Conservation (phyloP, 2,888 invertebrate species). For the Venusia cambrica region DNA sequence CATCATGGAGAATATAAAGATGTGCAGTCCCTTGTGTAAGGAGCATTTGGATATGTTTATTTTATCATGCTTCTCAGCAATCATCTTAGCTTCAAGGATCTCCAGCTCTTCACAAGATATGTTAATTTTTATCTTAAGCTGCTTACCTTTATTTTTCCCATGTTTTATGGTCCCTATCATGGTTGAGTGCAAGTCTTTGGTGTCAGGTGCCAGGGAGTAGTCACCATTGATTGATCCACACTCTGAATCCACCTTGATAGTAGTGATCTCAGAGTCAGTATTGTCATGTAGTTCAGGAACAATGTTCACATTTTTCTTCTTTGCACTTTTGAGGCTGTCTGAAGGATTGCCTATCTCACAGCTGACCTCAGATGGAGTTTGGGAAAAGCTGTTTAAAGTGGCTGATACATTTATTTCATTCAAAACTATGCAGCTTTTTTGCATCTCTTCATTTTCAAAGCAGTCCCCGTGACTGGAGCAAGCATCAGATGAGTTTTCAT, state of each 20-base stretch:
- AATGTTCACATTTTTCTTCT: conserved; percentile 83
- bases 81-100: conserved; percentile 83
- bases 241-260: conserved; percentile 65
- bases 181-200: conserved; percentile 83
- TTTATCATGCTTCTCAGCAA: conserved; percentile 80
- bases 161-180: conserved; percentile 88
- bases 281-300: conserved; percentile 73
- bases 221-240: conserved; percentile 74
- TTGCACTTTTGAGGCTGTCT: conserved; percentile 69
- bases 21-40: conserved; percentile 82
- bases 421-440: conserved; percentile 55
- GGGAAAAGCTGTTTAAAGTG: conserved; percentile 67
- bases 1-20: conserved; percentile 83
- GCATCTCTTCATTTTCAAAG: conserved; percentile 62
- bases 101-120: conserved; percentile 87
- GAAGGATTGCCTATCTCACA: conserved; percentile 70
- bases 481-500: conserved; percentile 76
- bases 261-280: conserved; percentile 65
- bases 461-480: conserved; percentile 74
- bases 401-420: conserved; percentile 65
- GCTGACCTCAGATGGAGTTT: conserved; percentile 76
- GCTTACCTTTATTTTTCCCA: conserved; percentile 86
- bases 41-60: conserved; percentile 80
- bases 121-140: conserved; percentile 86
- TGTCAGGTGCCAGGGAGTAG: conserved; percentile 75